Percentiles rank a stretch among this genome's conserved stretches.
phyloP scores from a whole-genome alignment of 2,888 invertebrate species.

The Ischnus inquisitorius region DNA sequence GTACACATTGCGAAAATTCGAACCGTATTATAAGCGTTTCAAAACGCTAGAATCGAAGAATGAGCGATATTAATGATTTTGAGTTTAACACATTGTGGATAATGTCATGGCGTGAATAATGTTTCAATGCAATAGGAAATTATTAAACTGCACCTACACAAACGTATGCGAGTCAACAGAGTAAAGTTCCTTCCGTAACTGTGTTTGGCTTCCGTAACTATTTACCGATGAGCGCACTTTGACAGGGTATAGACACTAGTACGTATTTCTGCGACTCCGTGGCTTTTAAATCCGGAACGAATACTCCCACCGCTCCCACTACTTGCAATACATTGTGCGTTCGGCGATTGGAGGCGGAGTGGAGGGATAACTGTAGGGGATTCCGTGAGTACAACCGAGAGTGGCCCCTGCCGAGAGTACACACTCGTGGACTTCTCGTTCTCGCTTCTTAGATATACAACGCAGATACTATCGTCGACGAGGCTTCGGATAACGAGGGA shows the following conservation, averaged over 20 bases:
- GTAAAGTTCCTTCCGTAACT: background rate
- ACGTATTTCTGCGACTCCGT: conserved; percentile 65
- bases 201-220: conserved; percentile 10
- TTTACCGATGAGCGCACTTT: conserved; percentile 62
- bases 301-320: conserved; percentile 65
- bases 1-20: background rate
- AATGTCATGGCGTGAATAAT: background rate
- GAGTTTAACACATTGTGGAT: background rate
- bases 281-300: conserved; percentile 75
- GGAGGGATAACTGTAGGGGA: conserved; percentile 23
- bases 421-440: background rate
- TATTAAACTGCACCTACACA: conserved; percentile 31
- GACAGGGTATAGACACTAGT: conserved; percentile 69
- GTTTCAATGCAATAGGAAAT: background rate
- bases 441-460: background rate
- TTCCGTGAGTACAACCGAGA: conserved; percentile 23
- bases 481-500: conserved; percentile 18
- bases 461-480: conserved; percentile 3
- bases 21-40: background rate
- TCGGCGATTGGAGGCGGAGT: background rate
- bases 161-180: conserved; percentile 20
- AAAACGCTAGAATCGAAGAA: background rate
- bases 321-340: conserved; percentile 13
- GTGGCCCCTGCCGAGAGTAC: background rate
- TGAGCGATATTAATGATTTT: background rate